A percentile compares a stretch with the other conserved stretches of the same genome.
Evolutionary conservation across 2,888 invertebrate genomes (phyloP).

Genomic region (Macaria notata): DNA sequence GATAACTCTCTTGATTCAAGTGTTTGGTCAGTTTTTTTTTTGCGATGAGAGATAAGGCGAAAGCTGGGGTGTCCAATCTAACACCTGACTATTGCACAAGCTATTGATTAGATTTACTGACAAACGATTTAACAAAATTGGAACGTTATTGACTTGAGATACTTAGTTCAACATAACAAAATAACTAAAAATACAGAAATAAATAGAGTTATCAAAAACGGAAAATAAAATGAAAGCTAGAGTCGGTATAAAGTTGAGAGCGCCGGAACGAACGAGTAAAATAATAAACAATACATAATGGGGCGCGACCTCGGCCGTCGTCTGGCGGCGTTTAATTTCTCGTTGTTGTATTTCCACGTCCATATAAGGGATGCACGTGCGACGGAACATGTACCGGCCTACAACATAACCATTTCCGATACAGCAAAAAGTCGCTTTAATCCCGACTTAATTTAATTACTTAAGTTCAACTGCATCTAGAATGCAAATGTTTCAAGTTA

Average conservation of each 20-base stretch:
- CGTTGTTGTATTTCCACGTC: conserved; percentile 70
- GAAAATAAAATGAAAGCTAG: conserved; percentile 13
- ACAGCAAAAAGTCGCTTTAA: conserved; percentile 35
- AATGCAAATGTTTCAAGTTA: conserved; percentile 29
- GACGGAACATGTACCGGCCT: conserved; percentile 48
- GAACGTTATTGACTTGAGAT: no score
- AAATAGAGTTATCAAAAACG: conserved; percentile 13
- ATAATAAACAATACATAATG: conserved; percentile 51
- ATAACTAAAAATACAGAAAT: no score
- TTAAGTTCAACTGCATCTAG: conserved; percentile 24
- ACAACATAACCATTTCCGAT: conserved; percentile 39
- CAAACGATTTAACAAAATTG: no score
- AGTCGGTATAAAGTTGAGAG: neutral
- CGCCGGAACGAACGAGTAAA: conserved; percentile 13
- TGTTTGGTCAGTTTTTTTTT: no score
- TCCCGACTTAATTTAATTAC: conserved; percentile 29
- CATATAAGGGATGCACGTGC: conserved; percentile 74
- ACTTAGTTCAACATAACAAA: no score
- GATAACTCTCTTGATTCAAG: no score
- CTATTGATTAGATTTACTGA: no score
- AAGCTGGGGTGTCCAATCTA: no score
- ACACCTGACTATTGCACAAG: no score
- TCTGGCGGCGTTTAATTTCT: conserved; percentile 69
- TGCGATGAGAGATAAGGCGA: no score
- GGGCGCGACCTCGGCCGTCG: conserved; percentile 54